Base-by-base conservation (phyloP, 1,140 invertebrate genomes). In the Eufriesea mexicana region DNA sequence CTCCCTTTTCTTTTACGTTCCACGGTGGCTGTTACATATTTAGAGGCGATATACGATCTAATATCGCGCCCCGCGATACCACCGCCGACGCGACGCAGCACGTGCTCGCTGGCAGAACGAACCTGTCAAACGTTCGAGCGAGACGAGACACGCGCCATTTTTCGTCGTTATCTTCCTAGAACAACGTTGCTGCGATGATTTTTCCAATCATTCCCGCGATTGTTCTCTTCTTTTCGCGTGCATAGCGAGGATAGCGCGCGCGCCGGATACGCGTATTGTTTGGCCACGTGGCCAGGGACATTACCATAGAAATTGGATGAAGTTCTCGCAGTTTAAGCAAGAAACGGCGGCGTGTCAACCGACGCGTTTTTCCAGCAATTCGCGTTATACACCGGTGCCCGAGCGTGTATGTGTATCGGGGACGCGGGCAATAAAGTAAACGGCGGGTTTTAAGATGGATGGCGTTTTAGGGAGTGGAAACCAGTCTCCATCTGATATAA, bases 11-110 rank as follows among this genome's bases (percentile, higher is more conserved):
- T 35, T 35, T 86, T 73, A 74, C 57, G 45, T 47, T 16, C 62
- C 20, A 61, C 9, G 28, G 9, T 1, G 28, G 18, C 54, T 61
- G 77, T 75, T 86, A 78, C 84, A 89, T 89, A 87, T 90, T 89
- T 86, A 90, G 78, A 72, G 80, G 61, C 89, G 83, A 88, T 86
- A 77, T 86, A 90, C 85, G 87, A 90, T 85, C 89, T 91, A 90
- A 91, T 91, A 91, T 91, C 84, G 85, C 62, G 84, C 74, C 59
- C 81, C 68, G 71, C 66, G 85, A 79, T 80, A 77, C 71, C 79
- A 70, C 28, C 28, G 9, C 68, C 54, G 49, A 51, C 73, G 68
- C 59, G 68, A 51, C 35, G 42, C 49, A 70, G 79, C 79, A 73
- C 79, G 75, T 83, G 83, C 83, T 59, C 35, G 57, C 35, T 28